Evolutionary conservation across 2,113 vertebrate genomes (phyloP), one percentile per base, ranked within the genome.

Genomic region (Pygoscelis adeliae): DNA sequence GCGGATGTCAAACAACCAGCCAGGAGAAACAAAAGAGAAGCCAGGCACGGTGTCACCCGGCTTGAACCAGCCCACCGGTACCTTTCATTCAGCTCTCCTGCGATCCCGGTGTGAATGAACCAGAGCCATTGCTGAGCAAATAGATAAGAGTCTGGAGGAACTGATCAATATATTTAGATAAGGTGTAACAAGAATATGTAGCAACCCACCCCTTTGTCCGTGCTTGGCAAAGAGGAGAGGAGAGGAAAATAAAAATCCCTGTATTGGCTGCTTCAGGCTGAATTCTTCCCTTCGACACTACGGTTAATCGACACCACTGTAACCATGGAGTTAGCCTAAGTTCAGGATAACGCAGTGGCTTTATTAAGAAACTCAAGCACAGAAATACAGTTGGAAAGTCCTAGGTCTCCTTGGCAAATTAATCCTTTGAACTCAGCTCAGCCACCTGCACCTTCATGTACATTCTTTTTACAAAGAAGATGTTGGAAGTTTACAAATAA

Each of bases 101-200:
- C 59, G 80, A 76, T 69, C 66, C 52, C 2, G 1, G 74, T 9
- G 62, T 96, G 95, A 97, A 97, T 96, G 93, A 97, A 91, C 50
- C 86, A 58, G 83, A 79, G 94, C 87, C 96, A 92, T 23, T 44
- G 80, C 77, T 49, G 5, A 85, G 94, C 87, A 94, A 96, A 90
- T 88, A 97, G 95, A 95, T 95, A 94, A 95, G 85, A 93, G 72
- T 62, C 74, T 36, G 30, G 71, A 95, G 94, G 86, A 90, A 85
- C 92, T 77, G 91, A 97, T 96, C 91, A 67, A 97, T 98, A 95
- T 58, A 79, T 84, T 98, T 76, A 97, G 96, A 96, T 94, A 95
- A 96, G 78, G 53, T 61, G 58, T 42, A 94, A 92, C 78, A 83
- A 83, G 95, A 97, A 96, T 66, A 91, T 46, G 71, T 74, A 97